Conservation (phyloP, 2,888 invertebrate species). For the Lomographa bimaculata region DNA sequence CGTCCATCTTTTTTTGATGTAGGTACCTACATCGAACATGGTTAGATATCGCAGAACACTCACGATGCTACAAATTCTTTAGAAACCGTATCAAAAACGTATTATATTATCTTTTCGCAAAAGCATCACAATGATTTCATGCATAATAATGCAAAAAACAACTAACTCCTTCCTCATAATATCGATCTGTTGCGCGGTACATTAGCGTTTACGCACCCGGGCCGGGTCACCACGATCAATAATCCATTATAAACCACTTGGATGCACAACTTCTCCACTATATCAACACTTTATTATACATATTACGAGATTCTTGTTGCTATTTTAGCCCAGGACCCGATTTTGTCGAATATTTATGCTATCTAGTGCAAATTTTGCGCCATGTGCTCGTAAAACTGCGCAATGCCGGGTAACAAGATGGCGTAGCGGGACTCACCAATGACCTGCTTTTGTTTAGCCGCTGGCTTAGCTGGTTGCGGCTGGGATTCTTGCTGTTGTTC, state of each 20-base stretch:
- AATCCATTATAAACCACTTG: constrained; percentile 33
- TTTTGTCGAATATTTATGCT: too few species aligned
- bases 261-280: too few species aligned
- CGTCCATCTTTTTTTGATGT: too few species aligned
- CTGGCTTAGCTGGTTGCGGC: constrained; percentile 82
- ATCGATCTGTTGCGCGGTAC: constrained; percentile 56
- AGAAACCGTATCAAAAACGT: too few species aligned
- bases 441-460: constrained; percentile 92
- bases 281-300: constrained; percentile 17
- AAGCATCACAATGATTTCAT: too few species aligned
- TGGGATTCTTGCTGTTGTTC: constrained; percentile 86
- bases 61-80: too few species aligned
- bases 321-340: too few species aligned
- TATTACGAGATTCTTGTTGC: constrained; percentile 32
- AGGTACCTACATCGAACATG: too few species aligned
- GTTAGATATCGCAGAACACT: too few species aligned
- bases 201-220: constrained; percentile 36
- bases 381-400: constrained; percentile 66
- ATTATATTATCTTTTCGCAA: too few species aligned
- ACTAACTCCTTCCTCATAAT: too few species aligned
- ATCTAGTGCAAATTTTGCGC: constrained; percentile 43
- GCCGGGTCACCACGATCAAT: constrained; percentile 67
- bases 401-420: constrained; percentile 73
- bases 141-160: too few species aligned
- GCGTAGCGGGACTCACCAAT: constrained; percentile 88